Evolutionary conservation across 2,797 vertebrate genomes (phyloP).

Genomic region (Aeoliscus strigatus): DNA sequence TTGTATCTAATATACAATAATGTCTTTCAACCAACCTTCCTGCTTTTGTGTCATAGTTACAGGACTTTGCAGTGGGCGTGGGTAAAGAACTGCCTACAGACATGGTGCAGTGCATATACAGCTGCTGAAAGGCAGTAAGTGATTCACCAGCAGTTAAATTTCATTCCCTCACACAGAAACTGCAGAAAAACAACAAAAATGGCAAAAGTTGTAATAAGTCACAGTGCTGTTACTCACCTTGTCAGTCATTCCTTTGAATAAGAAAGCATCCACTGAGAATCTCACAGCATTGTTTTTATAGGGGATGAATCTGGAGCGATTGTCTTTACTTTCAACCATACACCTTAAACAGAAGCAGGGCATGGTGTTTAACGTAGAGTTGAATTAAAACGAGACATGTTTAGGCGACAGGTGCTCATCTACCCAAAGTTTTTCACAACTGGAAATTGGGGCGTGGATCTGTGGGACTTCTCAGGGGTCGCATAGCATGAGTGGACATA

Average conservation of each 20-base stretch:
- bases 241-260: constrained; percentile 46
- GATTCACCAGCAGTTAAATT: too few species aligned
- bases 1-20: not conserved
- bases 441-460: constrained; percentile 45
- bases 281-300: constrained; percentile 52
- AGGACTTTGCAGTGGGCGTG: constrained; percentile 63
- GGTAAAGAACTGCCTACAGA: constrained; percentile 36
- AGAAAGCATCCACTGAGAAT: constrained; percentile 69
- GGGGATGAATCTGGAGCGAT: constrained; percentile 60
- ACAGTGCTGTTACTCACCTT: constrained; percentile 42
- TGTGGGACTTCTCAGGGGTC: constrained; percentile 48
- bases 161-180: too few species aligned
- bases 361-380: fast-evolving
- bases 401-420: not conserved
- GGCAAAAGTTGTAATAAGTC: not conserved
- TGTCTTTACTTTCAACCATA: constrained; percentile 60
- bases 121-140: constrained; percentile 38
- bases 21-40: constrained; percentile 34
- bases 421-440: constrained; percentile 72
- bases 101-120: constrained; percentile 75
- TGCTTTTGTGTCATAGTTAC: constrained; percentile 58
- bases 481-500: constrained; percentile 64
- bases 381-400: too few species aligned
- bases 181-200: not conserved
- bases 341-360: constrained; percentile 50